phyloP scores from a whole-genome alignment of 92 coral and sea anemone species.

The Isaurus tuberculatus region DNA sequence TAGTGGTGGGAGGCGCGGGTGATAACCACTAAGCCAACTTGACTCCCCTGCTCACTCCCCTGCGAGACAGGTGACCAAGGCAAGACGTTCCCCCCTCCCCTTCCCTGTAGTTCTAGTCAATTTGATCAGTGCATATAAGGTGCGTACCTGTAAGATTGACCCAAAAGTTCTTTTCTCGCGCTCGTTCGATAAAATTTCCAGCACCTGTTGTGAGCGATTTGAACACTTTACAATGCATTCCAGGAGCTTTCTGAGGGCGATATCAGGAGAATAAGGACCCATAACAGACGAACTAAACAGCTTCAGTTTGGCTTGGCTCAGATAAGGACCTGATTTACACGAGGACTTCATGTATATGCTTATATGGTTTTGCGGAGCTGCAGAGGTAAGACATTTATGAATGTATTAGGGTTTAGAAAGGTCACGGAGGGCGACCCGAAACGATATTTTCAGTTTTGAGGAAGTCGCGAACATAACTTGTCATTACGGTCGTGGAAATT shows the following conservation, averaged over 20 bases:
- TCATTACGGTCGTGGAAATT: too few relatives aligned
- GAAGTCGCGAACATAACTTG: too few relatives aligned
- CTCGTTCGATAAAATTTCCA: slow-evolving; percentile 70
- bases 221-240: slow-evolving; percentile 76
- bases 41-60: too few relatives aligned
- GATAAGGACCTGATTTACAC: slow-evolving; percentile 75
- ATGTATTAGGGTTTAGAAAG: background rate
- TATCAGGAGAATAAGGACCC: slow-evolving; percentile 71
- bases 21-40: too few relatives aligned
- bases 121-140: too few relatives aligned
- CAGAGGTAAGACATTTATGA: background rate
- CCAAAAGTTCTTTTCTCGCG: slow-evolving; percentile 75
- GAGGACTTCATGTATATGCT: slow-evolving; percentile 67
- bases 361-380: slow-evolving; percentile 27
- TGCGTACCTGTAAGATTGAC: slow-evolving; percentile 71
- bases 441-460: too few relatives aligned
- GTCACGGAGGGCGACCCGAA: too few relatives aligned
- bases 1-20: too few relatives aligned
- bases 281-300: slow-evolving; percentile 45
- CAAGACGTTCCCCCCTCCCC: too few relatives aligned
- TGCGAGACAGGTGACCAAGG: too few relatives aligned
- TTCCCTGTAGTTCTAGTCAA: background rate
- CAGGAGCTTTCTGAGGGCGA: slow-evolving; percentile 67
- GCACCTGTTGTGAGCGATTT: slow-evolving; percentile 56
- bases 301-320: slow-evolving; percentile 53